Conservation (phyloP, 2,797 vertebrate species). For the Erethizon dorsatum region DNA sequence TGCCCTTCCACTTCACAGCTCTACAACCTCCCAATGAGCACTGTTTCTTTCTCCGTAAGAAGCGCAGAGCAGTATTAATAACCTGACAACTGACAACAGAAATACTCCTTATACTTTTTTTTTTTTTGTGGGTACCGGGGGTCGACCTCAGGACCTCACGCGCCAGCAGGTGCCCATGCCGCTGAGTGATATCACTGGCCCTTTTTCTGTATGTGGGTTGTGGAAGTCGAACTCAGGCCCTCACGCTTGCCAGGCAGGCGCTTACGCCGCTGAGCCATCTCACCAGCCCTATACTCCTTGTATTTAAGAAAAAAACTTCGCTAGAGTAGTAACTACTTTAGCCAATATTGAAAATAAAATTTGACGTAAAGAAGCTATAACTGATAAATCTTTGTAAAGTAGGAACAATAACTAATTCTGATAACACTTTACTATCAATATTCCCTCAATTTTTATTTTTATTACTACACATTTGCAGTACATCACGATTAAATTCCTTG, state of each 20-base stretch:
- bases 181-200: no score
- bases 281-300: neutral
- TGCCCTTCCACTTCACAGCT: neutral
- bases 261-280: no score
- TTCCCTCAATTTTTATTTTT: neutral
- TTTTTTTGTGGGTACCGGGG: no score
- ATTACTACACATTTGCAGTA: neutral
- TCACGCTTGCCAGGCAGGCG: no score
- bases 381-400: neutral
- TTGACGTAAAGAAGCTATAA: constrained; percentile 48
- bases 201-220: no score
- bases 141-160: no score
- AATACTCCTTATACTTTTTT: neutral
- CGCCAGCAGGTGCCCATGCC: no score
- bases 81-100: neutral
- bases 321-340: constrained; percentile 23
- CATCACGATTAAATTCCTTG: neutral
- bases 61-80: neutral
- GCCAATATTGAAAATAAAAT: constrained; percentile 52
- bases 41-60: neutral
- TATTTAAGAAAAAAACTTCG: constrained; percentile 30
- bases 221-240: no score
- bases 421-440: neutral
- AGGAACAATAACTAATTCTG: constrained; percentile 11
- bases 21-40: neutral